A percentile compares a stretch with the other conserved stretches of the same genome.
Evolutionary conservation across 2,888 invertebrate genomes (phyloP).

Genomic region (Napeogenes inachia): DNA sequence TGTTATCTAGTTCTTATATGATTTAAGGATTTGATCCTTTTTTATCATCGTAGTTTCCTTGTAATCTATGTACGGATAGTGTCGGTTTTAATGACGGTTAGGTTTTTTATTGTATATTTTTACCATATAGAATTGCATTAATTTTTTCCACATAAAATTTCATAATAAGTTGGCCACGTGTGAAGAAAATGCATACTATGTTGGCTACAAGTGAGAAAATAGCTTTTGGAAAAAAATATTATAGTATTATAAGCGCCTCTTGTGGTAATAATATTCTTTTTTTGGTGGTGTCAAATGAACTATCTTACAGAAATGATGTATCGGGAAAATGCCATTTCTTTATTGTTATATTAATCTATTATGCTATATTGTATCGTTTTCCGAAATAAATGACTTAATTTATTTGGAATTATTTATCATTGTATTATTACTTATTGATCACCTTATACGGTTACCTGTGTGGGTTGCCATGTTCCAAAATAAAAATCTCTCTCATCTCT

Average conservation of each 20-base stretch:
- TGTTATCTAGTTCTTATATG: no score
- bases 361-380: constrained; percentile 76
- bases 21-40: no score
- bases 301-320: constrained; percentile 41
- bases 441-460: no score
- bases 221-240: constrained; percentile 23
- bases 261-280: constrained; percentile 27
- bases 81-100: no score
- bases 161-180: not conserved
- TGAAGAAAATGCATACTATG: no score
- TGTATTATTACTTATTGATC: constrained; percentile 12
- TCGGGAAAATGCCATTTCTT: constrained; percentile 41
- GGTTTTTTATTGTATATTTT: constrained; percentile 21
- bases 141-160: constrained; percentile 7
- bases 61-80: no score
- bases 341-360: constrained; percentile 70
- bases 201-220: constrained; percentile 25
- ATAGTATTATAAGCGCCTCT: constrained; percentile 31
- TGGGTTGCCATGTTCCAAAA: no score
- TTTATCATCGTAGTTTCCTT: no score
- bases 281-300: constrained; percentile 38
- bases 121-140: not conserved
- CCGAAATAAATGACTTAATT: constrained; percentile 75
- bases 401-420: constrained; percentile 39
- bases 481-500: no score